Evolutionary conservation across 2,113 vertebrate species (phyloP), one percentile per base, ranked within the genome.

Genomic region (Gambusia affinis): DNA sequence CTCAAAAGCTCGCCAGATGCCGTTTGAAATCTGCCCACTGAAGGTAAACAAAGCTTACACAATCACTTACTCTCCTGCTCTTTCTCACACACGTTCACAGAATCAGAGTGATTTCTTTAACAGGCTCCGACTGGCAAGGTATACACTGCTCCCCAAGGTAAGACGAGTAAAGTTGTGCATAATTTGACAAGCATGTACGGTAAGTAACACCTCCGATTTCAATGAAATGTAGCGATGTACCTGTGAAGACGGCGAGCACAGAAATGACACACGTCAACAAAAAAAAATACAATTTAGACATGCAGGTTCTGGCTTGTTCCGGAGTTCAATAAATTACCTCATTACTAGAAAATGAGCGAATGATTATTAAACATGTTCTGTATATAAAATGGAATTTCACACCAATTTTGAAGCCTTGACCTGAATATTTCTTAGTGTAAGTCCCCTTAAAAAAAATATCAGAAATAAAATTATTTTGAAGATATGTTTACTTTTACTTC

Each of bases 1-100:
- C 93, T 92, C 80, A 89, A 93, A 84, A 91, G 87, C 89, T 88
- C 89, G 89, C 87, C 94, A 95, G 94, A 93, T 94, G 94, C 94
- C 92, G 87, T 93, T 92, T 95, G 92, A 93, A 94, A 94, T 93
- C 82, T 92, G 86, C 89, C 89, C 90, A 92, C 88, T 90, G 88
- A 91, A 88, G 86, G 91, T 90, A 92, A 89, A 87, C 73, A 89
- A 85, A 80, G 87, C 70, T 31, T 69, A 79, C 81, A 72, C 78
- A 64, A 82, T 87, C 76, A 75, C 73, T 82, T 79, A 37, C 80
- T 80, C 47, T 68, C 76, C 60, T 44, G 60, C 79, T 83, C 80
- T 33, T 61, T 61, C 80, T 72, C 60, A 64, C 62, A 84, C 85
- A 75, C 84, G 76, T 29, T 75, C 67, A 85, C 84, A 72, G 28